Evolutionary conservation across 2,113 vertebrate genomes (phyloP).

Genomic region (Sus scrofa): DNA sequence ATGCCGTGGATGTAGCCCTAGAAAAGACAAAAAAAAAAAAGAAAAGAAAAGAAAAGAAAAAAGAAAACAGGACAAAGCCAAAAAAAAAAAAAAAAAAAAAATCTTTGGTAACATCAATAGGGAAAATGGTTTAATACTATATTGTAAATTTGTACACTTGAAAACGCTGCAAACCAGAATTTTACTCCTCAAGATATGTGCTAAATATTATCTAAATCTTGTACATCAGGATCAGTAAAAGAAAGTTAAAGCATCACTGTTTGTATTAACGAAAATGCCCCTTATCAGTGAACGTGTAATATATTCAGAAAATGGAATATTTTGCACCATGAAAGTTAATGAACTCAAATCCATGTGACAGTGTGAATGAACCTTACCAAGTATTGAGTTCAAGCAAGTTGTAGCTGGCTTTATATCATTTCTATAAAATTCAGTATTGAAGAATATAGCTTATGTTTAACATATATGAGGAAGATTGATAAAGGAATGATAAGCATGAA

Average conservation of each 20-base stretch:
- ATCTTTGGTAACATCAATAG: background rate
- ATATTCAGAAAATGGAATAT: background rate
- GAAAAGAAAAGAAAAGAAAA: no score
- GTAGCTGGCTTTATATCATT: background rate
- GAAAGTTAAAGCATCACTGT: background rate
- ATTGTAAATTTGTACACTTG: background rate
- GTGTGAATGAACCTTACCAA: background rate
- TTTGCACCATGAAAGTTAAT: background rate
- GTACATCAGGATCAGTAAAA: background rate
- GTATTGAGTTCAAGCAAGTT: background rate
- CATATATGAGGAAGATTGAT: background rate
- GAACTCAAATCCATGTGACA: background rate
- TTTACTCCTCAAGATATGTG: background rate
- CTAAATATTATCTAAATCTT: background rate
- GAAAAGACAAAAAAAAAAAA: no score
- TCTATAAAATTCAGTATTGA: background rate
- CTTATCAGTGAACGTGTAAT: background rate
- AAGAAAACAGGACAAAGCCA: no score
- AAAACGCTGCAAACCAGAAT: background rate
- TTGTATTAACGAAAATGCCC: background rate
- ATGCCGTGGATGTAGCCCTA: no score
- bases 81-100: no score
- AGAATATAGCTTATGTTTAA: background rate
- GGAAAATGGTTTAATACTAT: background rate
- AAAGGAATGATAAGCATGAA: background rate